phyloP scores from a whole-genome alignment of 2,113 vertebrate genomes.

The Daboia siamensis region DNA sequence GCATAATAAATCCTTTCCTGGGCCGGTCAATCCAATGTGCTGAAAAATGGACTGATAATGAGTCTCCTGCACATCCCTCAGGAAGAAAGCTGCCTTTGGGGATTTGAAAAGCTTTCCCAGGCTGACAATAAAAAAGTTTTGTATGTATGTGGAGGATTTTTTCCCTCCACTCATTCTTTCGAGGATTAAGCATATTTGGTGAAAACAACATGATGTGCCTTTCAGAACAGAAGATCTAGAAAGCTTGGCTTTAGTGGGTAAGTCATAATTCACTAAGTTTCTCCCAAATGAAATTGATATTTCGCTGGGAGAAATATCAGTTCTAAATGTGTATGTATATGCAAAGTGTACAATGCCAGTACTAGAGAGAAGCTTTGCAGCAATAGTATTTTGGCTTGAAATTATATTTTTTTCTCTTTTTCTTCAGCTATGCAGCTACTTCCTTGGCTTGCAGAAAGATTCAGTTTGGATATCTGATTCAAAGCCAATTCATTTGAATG shows the following conservation, averaged over 20 bases:
- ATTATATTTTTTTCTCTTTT: not conserved
- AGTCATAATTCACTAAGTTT: not conserved
- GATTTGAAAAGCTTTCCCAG: not conserved
- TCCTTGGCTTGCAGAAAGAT: not conserved
- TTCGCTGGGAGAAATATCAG: not conserved
- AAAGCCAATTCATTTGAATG: not conserved
- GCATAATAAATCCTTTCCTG: not conserved
- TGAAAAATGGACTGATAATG: not conserved
- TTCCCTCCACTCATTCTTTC: not conserved
- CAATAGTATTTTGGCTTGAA: not conserved
- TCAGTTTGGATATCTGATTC: not conserved
- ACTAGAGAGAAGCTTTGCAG: not conserved
- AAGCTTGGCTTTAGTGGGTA: not conserved
- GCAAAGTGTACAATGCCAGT: not conserved
- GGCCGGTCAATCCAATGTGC: not conserved
- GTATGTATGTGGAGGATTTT: not conserved
- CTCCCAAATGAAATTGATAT: not conserved
- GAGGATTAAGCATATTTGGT: not conserved
- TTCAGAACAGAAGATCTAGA: not conserved
- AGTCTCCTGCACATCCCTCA: not conserved
- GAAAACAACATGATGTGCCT: not conserved
- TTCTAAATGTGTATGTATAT: not conserved
- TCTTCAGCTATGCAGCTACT: not conserved
- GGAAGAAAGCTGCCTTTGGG: not conserved
- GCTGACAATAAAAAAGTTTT: not conserved